Evolutionary conservation across 1,140 invertebrate genomes (phyloP).

Genomic region (Macrotrachela quadricornifera): DNA sequence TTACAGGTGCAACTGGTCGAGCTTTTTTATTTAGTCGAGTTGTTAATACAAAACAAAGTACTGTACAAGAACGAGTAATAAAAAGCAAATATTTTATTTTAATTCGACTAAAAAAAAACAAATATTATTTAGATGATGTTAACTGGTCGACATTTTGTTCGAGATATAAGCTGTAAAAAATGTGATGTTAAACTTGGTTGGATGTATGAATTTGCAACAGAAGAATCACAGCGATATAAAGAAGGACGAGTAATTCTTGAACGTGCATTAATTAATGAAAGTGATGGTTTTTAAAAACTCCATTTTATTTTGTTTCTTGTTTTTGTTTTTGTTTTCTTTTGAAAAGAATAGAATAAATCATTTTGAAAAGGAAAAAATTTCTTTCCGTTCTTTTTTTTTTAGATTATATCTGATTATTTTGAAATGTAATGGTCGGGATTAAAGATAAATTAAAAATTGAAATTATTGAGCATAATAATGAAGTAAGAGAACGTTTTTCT

Average conservation of each 20-base stretch:
- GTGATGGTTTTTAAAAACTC: constrained; percentile 15
- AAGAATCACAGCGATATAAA: constrained; percentile 87
- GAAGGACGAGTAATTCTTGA: constrained; percentile 68
- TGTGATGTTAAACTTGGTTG: constrained; percentile 46
- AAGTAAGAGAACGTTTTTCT: too few species aligned
- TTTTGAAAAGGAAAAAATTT: too few species aligned
- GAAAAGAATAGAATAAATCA: too few species aligned
- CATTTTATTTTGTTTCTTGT: too few species aligned
- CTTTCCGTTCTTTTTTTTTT: too few species aligned
- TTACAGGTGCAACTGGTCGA: constrained; percentile 77
- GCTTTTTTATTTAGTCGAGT: constrained; percentile 60
- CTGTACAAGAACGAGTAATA: constrained; percentile 7
- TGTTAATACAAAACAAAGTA: constrained; percentile 4
- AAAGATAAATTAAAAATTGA: too few species aligned
- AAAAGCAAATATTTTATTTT: neutral
- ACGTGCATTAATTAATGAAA: constrained; percentile 26
- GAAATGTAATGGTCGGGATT: too few species aligned
- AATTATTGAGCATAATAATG: too few species aligned
- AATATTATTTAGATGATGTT: constrained; percentile 23
- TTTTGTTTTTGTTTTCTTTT: too few species aligned
- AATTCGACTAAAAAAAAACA: neutral
- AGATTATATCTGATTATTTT: too few species aligned
- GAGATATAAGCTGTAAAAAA: constrained; percentile 90
- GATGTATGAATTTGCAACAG: constrained; percentile 53
- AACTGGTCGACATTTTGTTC: constrained; percentile 67